Percentiles rank a stretch among this genome's conserved stretches.
Evolutionary conservation across 2,888 invertebrate species (phyloP).

Genomic region (Plagodis dolabraria): DNA sequence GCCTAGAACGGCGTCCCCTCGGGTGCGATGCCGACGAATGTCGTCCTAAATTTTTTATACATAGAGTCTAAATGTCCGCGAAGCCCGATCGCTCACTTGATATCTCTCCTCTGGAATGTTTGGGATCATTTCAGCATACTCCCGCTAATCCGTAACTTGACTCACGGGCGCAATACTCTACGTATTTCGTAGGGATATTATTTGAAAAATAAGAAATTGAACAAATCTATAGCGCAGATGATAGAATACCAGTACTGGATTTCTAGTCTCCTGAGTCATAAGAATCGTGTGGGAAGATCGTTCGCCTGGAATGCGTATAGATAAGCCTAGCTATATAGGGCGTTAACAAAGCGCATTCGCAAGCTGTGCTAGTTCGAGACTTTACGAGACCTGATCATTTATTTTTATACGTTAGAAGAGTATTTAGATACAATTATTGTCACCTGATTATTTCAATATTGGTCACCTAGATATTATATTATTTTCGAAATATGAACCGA

Average conservation of each 20-base stretch:
- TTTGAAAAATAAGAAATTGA: constrained; percentile 39
- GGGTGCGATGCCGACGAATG: constrained; percentile 78
- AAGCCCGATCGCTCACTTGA: constrained; percentile 59
- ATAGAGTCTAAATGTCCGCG: constrained; percentile 75
- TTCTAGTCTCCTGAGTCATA: constrained; percentile 38
- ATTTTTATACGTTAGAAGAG: constrained; percentile 14
- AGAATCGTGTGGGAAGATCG: constrained; percentile 58
- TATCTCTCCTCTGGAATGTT: constrained; percentile 58
- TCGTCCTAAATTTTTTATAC: constrained; percentile 79
- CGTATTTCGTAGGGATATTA: constrained; percentile 42
- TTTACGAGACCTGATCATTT: constrained; percentile 22
- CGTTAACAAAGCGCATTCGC: constrained; percentile 63
- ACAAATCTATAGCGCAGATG: constrained; percentile 19
- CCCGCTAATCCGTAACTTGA: constrained; percentile 71
- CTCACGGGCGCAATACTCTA: constrained; percentile 56
- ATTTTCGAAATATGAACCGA: too few relatives aligned
- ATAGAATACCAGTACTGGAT: constrained; percentile 25
- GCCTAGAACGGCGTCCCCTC: constrained; percentile 74
- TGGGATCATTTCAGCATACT: constrained; percentile 62
- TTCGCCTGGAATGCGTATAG: constrained; percentile 70
- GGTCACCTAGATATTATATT: too few relatives aligned
- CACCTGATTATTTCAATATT: too few relatives aligned
- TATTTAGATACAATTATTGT: too few relatives aligned
- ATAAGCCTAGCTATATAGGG: constrained; percentile 68
- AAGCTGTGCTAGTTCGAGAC: constrained; percentile 57